These are phyloP conservation scores for Anarsia innoxiella DNA, from an alignment of 2,888 invertebrate species.

Conservation along the genomic window DNA sequence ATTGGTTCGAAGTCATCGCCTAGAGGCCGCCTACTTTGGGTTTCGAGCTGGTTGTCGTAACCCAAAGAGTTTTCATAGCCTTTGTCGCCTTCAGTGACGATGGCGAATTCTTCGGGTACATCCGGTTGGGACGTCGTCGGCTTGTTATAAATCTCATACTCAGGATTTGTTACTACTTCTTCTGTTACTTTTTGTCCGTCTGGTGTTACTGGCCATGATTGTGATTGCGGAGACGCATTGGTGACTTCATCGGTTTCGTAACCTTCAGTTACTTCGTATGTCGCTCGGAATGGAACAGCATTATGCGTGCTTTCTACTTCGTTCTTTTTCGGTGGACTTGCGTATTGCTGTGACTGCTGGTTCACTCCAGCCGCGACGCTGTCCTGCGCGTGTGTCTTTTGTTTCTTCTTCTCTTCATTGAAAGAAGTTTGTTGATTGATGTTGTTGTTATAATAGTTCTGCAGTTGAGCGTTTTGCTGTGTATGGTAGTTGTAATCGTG, in stretches of 20 bases:
- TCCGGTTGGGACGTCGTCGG: conserved; percentile 44
- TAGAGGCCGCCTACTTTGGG: conserved; percentile 63
- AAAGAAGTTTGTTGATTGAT: conserved; percentile 41
- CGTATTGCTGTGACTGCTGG: conserved; percentile 51
- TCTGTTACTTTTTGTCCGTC: conserved; percentile 40
- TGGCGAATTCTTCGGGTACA: conserved; percentile 55
- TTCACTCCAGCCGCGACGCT: conserved; percentile 50
- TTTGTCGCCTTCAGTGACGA: conserved; percentile 61
- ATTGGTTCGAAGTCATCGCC: conserved; percentile 67
- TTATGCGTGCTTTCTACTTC: conserved; percentile 29
- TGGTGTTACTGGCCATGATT: conserved; percentile 48
- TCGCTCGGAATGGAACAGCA: conserved; percentile 33
- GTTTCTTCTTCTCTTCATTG: conserved; percentile 49
- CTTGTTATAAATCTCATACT: conserved; percentile 33
- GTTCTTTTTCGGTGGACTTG: conserved; percentile 34
- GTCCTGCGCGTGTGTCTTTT: conserved; percentile 44
- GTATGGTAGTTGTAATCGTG: conserved; percentile 32
- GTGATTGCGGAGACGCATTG: conserved; percentile 47
- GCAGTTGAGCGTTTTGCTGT: conserved; percentile 48
- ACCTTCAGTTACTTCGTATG: conserved; percentile 65
- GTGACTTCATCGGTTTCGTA: conserved; percentile 48
- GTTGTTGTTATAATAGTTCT: conserved; percentile 42
- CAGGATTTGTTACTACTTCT: conserved; percentile 39
- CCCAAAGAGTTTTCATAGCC: conserved; percentile 58
- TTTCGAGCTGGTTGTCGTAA: conserved; percentile 57